These are phyloP conservation scores for Anolis carolinensis DNA, from an alignment of 2,113 vertebrate genomes.

Conservation along the genomic window DNA sequence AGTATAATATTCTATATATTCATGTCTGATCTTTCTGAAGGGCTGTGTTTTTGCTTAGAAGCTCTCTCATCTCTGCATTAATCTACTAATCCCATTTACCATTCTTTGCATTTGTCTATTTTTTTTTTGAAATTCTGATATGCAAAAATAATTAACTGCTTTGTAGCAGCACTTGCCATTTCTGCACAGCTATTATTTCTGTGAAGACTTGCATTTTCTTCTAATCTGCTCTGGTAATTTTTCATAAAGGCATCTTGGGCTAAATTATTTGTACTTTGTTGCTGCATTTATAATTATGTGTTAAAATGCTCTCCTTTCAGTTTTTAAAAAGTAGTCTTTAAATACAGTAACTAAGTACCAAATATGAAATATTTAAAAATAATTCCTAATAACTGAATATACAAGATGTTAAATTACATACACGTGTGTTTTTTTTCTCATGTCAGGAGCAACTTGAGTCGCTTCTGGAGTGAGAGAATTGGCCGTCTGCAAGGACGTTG, in stretches of 20 bases:
- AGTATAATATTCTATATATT: not conserved
- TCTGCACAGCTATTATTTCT: slow-evolving; percentile 61
- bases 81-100: slow-evolving; percentile 54
- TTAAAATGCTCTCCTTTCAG: not conserved
- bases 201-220: slow-evolving; percentile 55
- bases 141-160: slow-evolving; percentile 68
- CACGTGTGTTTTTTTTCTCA: too few species aligned
- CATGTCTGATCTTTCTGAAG: not conserved
- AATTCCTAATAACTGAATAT: too few species aligned
- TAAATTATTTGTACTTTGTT: not conserved
- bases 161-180: slow-evolving; percentile 60
- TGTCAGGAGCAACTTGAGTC: too few species aligned
- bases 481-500: too few species aligned
- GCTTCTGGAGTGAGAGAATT: too few species aligned
- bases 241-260: not conserved
- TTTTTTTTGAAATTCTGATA: slow-evolving; percentile 57
- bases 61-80: slow-evolving; percentile 53
- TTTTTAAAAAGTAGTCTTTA: not conserved
- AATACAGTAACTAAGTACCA: not conserved
- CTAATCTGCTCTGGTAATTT: not conserved
- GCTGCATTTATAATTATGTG: not conserved
- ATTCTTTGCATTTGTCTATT: slow-evolving; percentile 48
- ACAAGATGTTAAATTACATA: too few species aligned
- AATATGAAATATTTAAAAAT: not conserved
- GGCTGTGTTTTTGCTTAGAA: slow-evolving; percentile 22